Evolutionary conservation across 2,113 vertebrate species (phyloP), one percentile per base, ranked within the genome.

Genomic region (Dromiciops gliroides): DNA sequence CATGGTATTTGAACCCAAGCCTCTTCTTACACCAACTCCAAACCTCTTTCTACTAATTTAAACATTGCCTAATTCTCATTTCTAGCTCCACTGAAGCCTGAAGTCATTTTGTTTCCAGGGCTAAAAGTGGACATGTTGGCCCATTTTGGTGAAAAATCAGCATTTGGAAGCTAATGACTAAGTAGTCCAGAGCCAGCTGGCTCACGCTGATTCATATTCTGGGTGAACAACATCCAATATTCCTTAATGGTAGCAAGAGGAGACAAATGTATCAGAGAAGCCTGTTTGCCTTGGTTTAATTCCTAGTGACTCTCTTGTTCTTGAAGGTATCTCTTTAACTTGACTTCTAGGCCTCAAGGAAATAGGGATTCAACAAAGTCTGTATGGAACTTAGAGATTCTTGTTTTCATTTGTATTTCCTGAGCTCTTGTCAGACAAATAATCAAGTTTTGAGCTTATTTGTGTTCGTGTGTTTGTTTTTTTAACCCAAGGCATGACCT

Each of bases 401-500:
- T 95, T 47, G 94, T 97, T 97, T 98, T 96, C 93, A 96, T 97
- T 93, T 98, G 92, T 94, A 92, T 97, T 98, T 97, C 96, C 92
- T 97, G 93, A 97, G 75, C 94, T 92, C 0, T 96, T 95, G 95
- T 98, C 95, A 98, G 95, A 95, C 95, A 92, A 94, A 96, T 95
- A 97, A 95, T 95, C 97, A 97, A 94, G 95, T 97, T 97, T 93
- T 98, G 98, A 98, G 97, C 95, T 97, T 97, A 98, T 98, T 97
- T 96, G 88, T 97, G 53, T 97, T 97, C 52, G 92, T 83, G n/a
- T 16, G 9, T 75, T 94, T 96, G 97, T 92, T 67, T 37, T 12
- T 31, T 56, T 26, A 95, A 97, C 92, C 97, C 97, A 96, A 56
- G 96, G 95, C 94, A 98, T 97, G 91, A 90, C 90, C 50, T 96